phyloP scores from a whole-genome alignment of 2,888 invertebrate species.

The Hyles lineata region DNA sequence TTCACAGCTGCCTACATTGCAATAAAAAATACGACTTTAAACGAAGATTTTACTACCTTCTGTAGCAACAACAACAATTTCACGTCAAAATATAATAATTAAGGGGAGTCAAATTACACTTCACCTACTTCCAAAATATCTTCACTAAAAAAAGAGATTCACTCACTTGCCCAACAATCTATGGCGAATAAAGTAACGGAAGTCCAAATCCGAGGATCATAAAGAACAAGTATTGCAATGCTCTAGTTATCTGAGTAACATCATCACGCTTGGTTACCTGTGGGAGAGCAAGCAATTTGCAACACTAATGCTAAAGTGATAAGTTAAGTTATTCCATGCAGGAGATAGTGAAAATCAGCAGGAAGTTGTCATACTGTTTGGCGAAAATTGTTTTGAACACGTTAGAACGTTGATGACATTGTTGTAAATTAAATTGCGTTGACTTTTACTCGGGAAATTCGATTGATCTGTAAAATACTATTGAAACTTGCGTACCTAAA shows the following conservation, averaged over 20 bases:
- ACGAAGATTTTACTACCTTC: no score
- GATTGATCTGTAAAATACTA: no score
- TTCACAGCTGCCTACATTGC: no score
- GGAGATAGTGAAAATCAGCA: not conserved
- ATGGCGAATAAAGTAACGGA: not conserved
- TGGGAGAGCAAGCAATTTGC: not conserved
- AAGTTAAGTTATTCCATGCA: not conserved
- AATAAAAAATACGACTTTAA: no score
- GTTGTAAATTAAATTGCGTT: no score
- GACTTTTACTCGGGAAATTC: no score
- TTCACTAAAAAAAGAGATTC: not conserved
- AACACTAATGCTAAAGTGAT: not conserved
- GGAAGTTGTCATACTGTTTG: constrained; percentile 2
- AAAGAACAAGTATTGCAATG: constrained; percentile 15
- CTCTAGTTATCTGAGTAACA: constrained; percentile 11
- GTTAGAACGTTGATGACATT: not conserved
- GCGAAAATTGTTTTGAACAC: not conserved
- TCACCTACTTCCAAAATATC: not conserved
- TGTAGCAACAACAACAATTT: no score
- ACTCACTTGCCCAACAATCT: not conserved
- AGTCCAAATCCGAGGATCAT: constrained; percentile 5
- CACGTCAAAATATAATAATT: no score
- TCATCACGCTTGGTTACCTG: constrained; percentile 11
- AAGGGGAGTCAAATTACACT: not conserved
- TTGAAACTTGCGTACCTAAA: no score